Evolutionary conservation across 1,140 invertebrate species (phyloP).

Genomic region (Drosophila nebulosa): DNA sequence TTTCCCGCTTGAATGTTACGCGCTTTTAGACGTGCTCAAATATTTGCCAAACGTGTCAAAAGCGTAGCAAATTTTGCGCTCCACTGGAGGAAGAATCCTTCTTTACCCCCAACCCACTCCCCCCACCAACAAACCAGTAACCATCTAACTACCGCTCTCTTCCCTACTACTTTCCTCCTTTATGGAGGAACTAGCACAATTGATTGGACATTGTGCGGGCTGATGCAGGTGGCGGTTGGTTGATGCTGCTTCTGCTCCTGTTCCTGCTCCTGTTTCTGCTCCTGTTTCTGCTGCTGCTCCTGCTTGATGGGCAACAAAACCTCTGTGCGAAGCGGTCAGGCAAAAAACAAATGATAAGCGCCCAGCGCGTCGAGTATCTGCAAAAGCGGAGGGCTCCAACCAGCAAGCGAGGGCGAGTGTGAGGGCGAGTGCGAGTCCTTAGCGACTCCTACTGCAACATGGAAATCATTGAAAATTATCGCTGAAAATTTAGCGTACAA

Average conservation of each 20-base stretch:
- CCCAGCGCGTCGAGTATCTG: not conserved
- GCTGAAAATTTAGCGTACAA: not conserved
- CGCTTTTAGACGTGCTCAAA: conserved; percentile 80
- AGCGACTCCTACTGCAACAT: not conserved
- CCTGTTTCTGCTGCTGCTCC: not conserved
- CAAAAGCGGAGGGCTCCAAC: conserved; percentile 15
- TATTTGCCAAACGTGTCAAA: conserved; percentile 80
- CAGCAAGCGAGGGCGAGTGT: not conserved
- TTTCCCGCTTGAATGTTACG: conserved; percentile 54
- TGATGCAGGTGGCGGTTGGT: not conserved
- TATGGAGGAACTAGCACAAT: conserved; percentile 25
- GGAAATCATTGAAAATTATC: conserved; percentile 33
- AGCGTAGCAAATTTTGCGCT: conserved; percentile 66
- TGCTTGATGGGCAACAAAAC: not conserved
- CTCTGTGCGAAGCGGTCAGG: conserved; percentile 31
- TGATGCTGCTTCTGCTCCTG: not conserved
- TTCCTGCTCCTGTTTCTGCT: not conserved
- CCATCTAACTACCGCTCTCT: too few relatives aligned
- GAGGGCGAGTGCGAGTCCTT: not conserved
- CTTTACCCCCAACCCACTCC: not conserved
- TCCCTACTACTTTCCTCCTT: not conserved
- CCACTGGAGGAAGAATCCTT: conserved; percentile 18
- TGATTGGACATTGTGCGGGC: conserved; percentile 53
- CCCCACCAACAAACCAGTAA: not conserved
- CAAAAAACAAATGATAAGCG: conserved; percentile 35